Conservation (phyloP, 2,888 invertebrate genomes). For the Caradrina kadenii region DNA sequence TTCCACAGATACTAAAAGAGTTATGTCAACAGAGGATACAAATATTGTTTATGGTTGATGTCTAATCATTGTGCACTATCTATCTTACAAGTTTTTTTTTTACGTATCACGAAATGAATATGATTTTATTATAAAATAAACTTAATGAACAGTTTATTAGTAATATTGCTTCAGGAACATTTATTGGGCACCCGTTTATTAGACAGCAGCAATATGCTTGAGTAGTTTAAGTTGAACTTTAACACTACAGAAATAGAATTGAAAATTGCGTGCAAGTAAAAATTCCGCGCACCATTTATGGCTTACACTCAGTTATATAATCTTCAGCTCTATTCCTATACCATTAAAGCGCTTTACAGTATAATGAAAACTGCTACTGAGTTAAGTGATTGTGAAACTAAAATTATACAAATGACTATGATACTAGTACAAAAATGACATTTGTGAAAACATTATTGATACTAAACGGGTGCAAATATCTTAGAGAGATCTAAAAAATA, state of each 20-base stretch:
- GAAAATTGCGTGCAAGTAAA: background rate
- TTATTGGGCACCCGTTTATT: slow-evolving; percentile 45
- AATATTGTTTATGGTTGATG: background rate
- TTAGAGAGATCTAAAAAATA: slow-evolving; percentile 61
- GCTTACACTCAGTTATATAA: background rate
- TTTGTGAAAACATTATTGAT: slow-evolving; percentile 38
- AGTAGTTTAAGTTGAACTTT: background rate
- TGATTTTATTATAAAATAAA: slow-evolving; percentile 38
- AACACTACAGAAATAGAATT: background rate
- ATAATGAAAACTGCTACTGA: background rate
- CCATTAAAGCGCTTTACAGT: background rate
- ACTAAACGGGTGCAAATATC: slow-evolving; percentile 56
- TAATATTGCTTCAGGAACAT: slow-evolving; percentile 66
- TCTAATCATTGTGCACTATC: slow-evolving; percentile 47
- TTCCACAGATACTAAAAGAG: background rate
- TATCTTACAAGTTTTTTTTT: slow-evolving; percentile 28
- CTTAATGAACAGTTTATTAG: slow-evolving; percentile 49
- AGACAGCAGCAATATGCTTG: background rate
- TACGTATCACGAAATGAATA: slow-evolving; percentile 55
- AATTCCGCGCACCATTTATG: background rate
- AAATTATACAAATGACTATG: slow-evolving; percentile 25
- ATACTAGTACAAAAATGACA: slow-evolving; percentile 33
- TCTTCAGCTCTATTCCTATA: background rate
- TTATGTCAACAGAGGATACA: background rate
- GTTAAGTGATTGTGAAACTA: slow-evolving; percentile 18